Percentiles rank a stretch among this genome's conserved stretches.
Evolutionary conservation across 2,888 invertebrate genomes (phyloP).

Genomic region (Eupsilia transversa): DNA sequence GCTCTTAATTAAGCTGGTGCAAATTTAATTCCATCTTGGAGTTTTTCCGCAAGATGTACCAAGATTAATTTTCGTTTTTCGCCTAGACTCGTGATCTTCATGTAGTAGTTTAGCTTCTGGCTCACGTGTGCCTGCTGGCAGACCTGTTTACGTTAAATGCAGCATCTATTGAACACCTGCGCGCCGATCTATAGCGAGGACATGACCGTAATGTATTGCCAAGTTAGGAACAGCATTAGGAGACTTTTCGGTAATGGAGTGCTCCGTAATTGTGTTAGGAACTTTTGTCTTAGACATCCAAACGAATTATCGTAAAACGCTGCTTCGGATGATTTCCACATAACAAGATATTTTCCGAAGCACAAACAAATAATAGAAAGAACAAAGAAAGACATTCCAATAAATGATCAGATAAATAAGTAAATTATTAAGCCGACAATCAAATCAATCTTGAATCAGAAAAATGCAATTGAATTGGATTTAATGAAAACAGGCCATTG

Average conservation of each 20-base stretch:
- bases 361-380: constrained; percentile 11
- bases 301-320: constrained; percentile 66
- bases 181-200: constrained; percentile 80
- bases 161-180: constrained; percentile 79
- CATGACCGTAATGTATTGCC: constrained; percentile 81
- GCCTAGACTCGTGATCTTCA: constrained; percentile 56
- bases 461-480: constrained; percentile 5
- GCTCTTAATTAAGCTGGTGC: constrained; percentile 57
- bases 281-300: constrained; percentile 66
- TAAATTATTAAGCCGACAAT: constrained; percentile 10
- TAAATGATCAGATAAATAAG: constrained; percentile 25
- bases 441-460: not conserved
- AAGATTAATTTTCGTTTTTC: constrained; percentile 52
- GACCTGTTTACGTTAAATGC: constrained; percentile 74
- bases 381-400: constrained; percentile 13
- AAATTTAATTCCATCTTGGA: constrained; percentile 51
- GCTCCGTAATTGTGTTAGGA: constrained; percentile 67
- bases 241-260: constrained; percentile 68
- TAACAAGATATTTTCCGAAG: constrained; percentile 25
- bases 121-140: constrained; percentile 75
- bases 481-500: constrained; percentile 25
- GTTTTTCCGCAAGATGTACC: constrained; percentile 50
- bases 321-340: constrained; percentile 50
- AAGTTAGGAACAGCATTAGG: constrained; percentile 63
- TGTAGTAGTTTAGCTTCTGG: constrained; percentile 74